Evolutionary conservation across 2,797 vertebrate species (phyloP), one percentile per base, ranked within the genome.

Genomic region (Premnoplex brunnescens): DNA sequence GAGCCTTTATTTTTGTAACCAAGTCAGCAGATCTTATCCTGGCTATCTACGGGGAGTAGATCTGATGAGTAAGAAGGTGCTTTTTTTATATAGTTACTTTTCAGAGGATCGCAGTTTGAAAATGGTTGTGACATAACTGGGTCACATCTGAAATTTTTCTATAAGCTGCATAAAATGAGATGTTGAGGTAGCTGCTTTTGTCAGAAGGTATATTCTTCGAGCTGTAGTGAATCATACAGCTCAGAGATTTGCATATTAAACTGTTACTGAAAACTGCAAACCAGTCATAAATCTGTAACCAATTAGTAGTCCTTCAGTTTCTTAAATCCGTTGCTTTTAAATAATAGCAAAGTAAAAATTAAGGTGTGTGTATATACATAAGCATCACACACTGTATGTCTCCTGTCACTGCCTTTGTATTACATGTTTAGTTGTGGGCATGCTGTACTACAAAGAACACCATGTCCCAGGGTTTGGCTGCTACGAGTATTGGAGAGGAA

Each of bases 111-210:
- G 88, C 82, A 87, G 5, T 87, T 79, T 95, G 90, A 93, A 93
- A 96, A 86, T 91, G 88, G 67, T 94, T 92, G 44, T 96, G 95
- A 97, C 95, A 96, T 92, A 96, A 94, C 95, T 92, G 62, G 95
- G 93, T 97, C 95, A 95, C 55, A 49, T 94, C 48, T 73, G 75
- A 94, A 91, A 69, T 94, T 96, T 95, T 95, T 93, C 95, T 93
- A 78, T 94, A 93, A 95, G 91, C 87, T 93, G 89, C 75, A 96
- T 75, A 92, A 97, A 96, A 92, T 83, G 85, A 92, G 75, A 83
- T 86, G 82, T 94, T 93, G 89, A 95, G 87, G 87, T 95, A 80
- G 87, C 79, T 78, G 79, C 79, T 92, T 94, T 92, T 96, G 93
- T 96, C 88, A 80, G 69, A 93, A 88, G 87, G 44, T 96, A 69